Conservation (phyloP, 2,797 vertebrate species). For the Hozukius guyotensis region DNA sequence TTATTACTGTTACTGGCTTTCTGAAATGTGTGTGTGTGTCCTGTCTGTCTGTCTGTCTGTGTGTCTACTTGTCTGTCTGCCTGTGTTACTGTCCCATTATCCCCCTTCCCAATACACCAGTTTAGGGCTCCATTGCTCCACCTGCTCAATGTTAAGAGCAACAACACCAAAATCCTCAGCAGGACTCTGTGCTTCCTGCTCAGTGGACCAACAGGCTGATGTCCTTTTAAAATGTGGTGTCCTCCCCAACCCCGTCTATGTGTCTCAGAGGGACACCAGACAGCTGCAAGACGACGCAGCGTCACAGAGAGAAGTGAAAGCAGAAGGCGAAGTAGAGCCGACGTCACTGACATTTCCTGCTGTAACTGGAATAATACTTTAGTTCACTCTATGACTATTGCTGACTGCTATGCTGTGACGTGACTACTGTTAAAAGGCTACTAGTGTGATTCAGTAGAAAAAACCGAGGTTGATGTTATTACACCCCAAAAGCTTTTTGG, state of each 20-base stretch:
- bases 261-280: neutral
- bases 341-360: slow-evolving; percentile 24
- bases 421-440: slow-evolving; percentile 32
- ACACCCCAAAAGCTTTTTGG: slow-evolving; percentile 31
- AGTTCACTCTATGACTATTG: neutral
- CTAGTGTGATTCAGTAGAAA: slow-evolving; percentile 36
- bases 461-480: neutral
- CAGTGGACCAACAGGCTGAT: neutral
- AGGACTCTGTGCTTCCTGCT: neutral
- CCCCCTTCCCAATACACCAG: neutral
- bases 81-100: neutral
- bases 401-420: slow-evolving; percentile 31
- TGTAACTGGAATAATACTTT: slow-evolving; percentile 40
- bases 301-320: slow-evolving; percentile 24
- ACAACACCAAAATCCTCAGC: neutral
- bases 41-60: neutral
- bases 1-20: neutral
- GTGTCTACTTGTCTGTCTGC: neutral
- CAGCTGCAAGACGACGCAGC: neutral
- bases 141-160: neutral
- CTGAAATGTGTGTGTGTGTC: neutral
- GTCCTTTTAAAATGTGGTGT: neutral
- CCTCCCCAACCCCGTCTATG: neutral
- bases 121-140: neutral
- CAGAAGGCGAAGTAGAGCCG: neutral